Base-by-base conservation (phyloP, 1,140 invertebrate genomes). In the Drosophila pectinifera region DNA sequence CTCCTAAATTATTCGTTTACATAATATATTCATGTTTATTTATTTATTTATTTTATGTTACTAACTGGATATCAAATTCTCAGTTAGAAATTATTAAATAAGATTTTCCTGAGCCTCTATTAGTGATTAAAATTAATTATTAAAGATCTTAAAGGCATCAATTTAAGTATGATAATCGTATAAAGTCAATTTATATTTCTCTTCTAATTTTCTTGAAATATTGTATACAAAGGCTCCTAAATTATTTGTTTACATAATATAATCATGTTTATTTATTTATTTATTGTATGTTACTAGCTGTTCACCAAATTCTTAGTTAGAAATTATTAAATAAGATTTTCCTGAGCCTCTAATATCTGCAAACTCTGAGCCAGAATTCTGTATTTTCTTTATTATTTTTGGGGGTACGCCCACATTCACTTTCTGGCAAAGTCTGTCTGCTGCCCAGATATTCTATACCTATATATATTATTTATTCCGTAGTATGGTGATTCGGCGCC, bases 401-500 rank as follows among this genome's bases (percentile, higher is more conserved):
- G 7, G 13, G 24, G 18, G 16, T 28, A 67, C 80, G 78, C 81
- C 81, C 73, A 84, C 81, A 56, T 45, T 39, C 56, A 34, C 56
- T 59, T 41, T 63, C 18, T 2, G 24, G 59, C 14, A 39, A 24
- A 26, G 53, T 58, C 72, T 61, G 57, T 13, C 34, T 36, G 56
- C 34, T 38, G 3, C 11, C 13, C n/a, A 49, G 46, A 49, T 49
- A 49, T 5, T 31, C 46, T 13, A 18, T 31, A 13, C 8, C 18
- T 5, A 13, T 14, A 18, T 18, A 7, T 28, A 48, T 26, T 16
- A 8, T 18, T 8, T 31, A 8, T 31, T 6, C 16, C 4, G 8
- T 51, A 34, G 18, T 41, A 10, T 22, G 45, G 45, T 22, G 6
- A 16, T 16, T 16, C n/a, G 42, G 1, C 11, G 20, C 31, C 49